Evolutionary conservation across 2,888 invertebrate species (phyloP), one percentile per base, ranked within the genome.

Genomic region (Tiphia femorata): DNA sequence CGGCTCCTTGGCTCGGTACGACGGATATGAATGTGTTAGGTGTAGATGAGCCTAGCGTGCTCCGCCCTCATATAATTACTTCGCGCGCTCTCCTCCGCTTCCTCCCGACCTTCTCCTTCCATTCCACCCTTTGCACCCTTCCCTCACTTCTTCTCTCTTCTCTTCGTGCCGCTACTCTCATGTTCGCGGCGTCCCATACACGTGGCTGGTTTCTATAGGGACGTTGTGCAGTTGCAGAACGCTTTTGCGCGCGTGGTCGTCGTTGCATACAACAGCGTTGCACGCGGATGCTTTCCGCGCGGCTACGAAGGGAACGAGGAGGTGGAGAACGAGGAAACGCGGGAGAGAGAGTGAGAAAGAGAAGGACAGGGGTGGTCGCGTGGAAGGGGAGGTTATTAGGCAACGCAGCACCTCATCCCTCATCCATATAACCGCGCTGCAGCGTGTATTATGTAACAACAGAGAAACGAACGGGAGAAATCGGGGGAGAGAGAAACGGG

Each of bases 381-480:
- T 58, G 54, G 59, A 72, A 68, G 71, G 71, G 73, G 71, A 77
- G 80, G 81, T 81, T 81, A 81, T 81, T 81, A 80, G 81, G 81
- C 79, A 81, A 80, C 80, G 77, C 76, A 74, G 79, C 80, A 81
- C 79, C 82, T 80, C 82, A 79, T 82, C 79, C 78, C 77, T 82
- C 81, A 82, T 81, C 79, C 77, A 75, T 73, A 79, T 77, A 78
- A 78, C 82, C 79, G 74, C 79, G 78, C 78, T 74, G 78, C 80
- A 80, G 75, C 79, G 77, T 83, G 80, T 81, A 83, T 83, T 82
- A 83, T 83, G 81, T 81, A 83, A 81, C 81, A 80, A 79, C 81
- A 79, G 77, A 78, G 79, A 81, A 82, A 82, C 81, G 80, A 81
- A 81, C 75, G 71, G 72, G 52, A 68, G 65, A 5, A n/a, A 61